Evolutionary conservation across 2,888 invertebrate genomes (phyloP).

Genomic region (Panzeria rudis): DNA sequence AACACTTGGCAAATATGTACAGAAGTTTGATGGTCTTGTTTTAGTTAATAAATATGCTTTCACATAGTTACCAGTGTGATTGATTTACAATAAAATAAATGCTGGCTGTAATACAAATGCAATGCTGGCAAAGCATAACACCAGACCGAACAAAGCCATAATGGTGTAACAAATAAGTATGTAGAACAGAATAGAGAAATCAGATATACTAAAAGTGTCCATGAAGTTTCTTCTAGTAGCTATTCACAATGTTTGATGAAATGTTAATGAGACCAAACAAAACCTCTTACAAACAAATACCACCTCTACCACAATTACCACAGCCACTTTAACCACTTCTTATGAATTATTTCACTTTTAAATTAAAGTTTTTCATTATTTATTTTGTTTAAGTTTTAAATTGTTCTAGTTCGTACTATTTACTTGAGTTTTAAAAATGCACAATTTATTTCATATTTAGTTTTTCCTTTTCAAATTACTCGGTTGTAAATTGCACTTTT

Average conservation of each 20-base stretch:
- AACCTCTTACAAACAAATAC: background rate
- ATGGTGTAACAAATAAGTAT: slow-evolving; percentile 8
- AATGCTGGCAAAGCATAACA: background rate
- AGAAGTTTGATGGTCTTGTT: background rate
- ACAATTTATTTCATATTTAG: slow-evolving; percentile 23
- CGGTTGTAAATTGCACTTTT: background rate
- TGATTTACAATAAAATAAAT: slow-evolving; percentile 50
- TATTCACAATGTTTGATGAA: slow-evolving; percentile 3
- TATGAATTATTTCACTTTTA: slow-evolving; percentile 43
- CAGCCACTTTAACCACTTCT: background rate
- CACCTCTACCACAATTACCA: background rate
- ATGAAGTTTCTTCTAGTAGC: slow-evolving; percentile 8
- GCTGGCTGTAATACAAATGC: slow-evolving; percentile 16
- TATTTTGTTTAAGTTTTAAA: slow-evolving; percentile 1
- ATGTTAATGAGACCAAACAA: slow-evolving; percentile 28
- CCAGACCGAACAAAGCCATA: background rate
- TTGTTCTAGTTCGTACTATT: background rate
- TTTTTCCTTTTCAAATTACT: slow-evolving; percentile 22
- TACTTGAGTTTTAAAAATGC: background rate
- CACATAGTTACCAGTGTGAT: slow-evolving; percentile 55
- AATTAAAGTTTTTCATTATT: slow-evolving; percentile 15
- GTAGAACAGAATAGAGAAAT: background rate
- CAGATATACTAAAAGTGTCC: slow-evolving; percentile 8
- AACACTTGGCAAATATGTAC: slow-evolving; percentile 45
- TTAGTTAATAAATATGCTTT: too few relatives aligned